Percentiles rank a stretch among this genome's conserved stretches.
These are phyloP conservation scores for Etheostoma spectabile DNA, from an alignment of 2,113 vertebrate species.

Conservation along the genomic window DNA sequence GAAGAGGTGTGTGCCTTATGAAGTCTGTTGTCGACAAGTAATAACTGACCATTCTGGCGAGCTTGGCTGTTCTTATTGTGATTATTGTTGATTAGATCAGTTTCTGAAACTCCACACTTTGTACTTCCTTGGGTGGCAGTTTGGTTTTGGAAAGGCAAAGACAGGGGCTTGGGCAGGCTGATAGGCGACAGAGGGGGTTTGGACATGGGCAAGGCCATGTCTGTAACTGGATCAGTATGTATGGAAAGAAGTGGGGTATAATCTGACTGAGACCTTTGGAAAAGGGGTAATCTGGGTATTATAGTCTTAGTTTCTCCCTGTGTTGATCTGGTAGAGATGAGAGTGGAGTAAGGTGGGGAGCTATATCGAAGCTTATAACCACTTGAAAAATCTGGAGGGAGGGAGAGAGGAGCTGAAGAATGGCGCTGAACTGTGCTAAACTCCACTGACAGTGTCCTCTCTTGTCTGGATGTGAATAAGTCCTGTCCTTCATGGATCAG, in stretches of 20 bases:
- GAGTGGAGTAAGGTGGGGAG: conserved; percentile 79
- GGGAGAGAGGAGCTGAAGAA: conserved; percentile 56
- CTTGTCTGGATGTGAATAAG: conserved; percentile 26
- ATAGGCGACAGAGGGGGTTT: conserved; percentile 21
- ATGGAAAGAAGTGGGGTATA: conserved; percentile 13
- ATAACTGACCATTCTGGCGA: conserved; percentile 26
- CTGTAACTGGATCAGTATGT: conserved; percentile 10
- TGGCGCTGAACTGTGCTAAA: conserved; percentile 26
- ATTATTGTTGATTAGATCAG: conserved; percentile 37
- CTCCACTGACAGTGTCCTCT: conserved; percentile 55
- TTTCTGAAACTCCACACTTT: conserved; percentile 29
- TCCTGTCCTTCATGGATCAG: conserved; percentile 28
- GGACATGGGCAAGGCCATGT: background rate
- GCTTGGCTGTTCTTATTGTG: conserved; percentile 7
- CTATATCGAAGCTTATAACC: conserved; percentile 73
- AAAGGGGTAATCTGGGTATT: conserved; percentile 49
- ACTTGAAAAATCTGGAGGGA: conserved; percentile 71
- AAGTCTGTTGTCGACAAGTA: conserved; percentile 68
- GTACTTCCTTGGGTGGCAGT: conserved; percentile 11
- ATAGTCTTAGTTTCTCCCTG: conserved; percentile 52
- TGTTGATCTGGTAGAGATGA: conserved; percentile 71
- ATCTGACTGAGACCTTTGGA: conserved; percentile 43
- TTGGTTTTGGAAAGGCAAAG: conserved; percentile 43
- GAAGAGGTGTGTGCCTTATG: conserved; percentile 37
- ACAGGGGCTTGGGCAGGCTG: background rate